Conservation (phyloP, 2,797 vertebrate species). For the Rhodeus uyekii region DNA sequence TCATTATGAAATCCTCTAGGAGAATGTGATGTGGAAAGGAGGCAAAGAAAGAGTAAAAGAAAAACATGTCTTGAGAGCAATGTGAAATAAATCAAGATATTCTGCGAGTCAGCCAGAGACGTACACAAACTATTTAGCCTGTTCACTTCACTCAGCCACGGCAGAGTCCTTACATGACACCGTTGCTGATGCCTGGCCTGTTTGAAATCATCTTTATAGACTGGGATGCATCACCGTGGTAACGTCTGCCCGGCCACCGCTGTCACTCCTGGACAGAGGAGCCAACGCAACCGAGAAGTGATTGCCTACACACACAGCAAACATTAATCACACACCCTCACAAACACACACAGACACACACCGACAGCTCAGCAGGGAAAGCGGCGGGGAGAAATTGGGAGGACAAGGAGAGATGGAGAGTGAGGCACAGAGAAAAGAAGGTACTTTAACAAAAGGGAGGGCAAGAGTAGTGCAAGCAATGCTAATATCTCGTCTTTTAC, state of each 20-base stretch:
- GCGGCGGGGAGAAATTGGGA: conserved; percentile 40
- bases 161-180: conserved; percentile 53
- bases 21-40: conserved; percentile 54
- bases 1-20: conserved; percentile 61
- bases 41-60: not conserved
- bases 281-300: conserved; percentile 69
- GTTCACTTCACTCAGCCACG: conserved; percentile 64
- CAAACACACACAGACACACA: conserved; percentile 27
- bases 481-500: conserved; percentile 70
- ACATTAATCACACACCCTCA: conserved; percentile 73
- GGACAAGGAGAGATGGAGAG: conserved; percentile 46
- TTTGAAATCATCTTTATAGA: conserved; percentile 75
- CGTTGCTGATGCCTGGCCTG: conserved; percentile 66
- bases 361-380: conserved; percentile 1
- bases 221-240: conserved; percentile 62
- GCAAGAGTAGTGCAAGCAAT: conserved; percentile 63
- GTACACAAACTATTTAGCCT: conserved; percentile 68
- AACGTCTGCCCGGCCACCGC: conserved; percentile 60
- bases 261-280: conserved; percentile 66
- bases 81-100: conserved; percentile 7
- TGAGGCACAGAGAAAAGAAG: conserved; percentile 51
- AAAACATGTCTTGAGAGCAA: conserved; percentile 10
- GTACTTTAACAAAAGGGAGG: conserved; percentile 53
- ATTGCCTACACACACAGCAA: conserved; percentile 74
- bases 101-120: conserved; percentile 20